These are phyloP conservation scores for Hydropsyche tenuis DNA, from an alignment of 1,140 invertebrate species.

Conservation along the genomic window DNA sequence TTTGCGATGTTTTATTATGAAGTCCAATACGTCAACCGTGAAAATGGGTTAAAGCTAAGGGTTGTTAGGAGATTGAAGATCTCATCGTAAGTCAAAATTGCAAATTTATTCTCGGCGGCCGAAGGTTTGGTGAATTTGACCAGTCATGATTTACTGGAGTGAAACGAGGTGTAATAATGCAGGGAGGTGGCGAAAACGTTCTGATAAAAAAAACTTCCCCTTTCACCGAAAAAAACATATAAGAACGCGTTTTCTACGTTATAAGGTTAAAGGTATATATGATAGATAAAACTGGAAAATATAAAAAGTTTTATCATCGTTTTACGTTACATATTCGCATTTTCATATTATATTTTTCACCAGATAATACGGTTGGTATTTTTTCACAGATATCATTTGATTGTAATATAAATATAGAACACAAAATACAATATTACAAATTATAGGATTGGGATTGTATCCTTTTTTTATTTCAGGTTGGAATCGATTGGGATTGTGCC, in stretches of 20 bases:
- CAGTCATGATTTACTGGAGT: slow-evolving; percentile 7
- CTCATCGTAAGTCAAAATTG: slow-evolving; percentile 3
- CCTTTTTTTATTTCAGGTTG: too few species aligned
- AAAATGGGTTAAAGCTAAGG: not conserved
- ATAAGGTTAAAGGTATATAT: not conserved
- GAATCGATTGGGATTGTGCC: too few species aligned
- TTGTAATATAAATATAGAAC: too few species aligned
- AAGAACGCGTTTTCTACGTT: not conserved
- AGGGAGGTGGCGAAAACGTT: slow-evolving; percentile 1
- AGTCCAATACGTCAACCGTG: not conserved
- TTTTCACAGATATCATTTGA: too few species aligned
- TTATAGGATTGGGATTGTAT: too few species aligned
- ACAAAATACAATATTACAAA: too few species aligned
- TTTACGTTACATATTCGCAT: too few species aligned
- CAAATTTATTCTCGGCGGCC: slow-evolving; percentile 1
- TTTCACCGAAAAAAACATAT: not conserved
- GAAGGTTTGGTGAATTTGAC: slow-evolving; percentile 5
- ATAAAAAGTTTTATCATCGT: too few species aligned
- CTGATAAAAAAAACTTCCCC: not conserved
- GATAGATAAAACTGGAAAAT: too few species aligned
- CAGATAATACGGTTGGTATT: too few species aligned
- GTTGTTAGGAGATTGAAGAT: slow-evolving; percentile 2
- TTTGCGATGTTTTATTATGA: too few species aligned
- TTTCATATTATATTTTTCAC: too few species aligned
- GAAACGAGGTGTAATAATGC: slow-evolving; percentile 19